phyloP scores from a whole-genome alignment of 2,113 vertebrate genomes.

The Nothobranchius furzeri region DNA sequence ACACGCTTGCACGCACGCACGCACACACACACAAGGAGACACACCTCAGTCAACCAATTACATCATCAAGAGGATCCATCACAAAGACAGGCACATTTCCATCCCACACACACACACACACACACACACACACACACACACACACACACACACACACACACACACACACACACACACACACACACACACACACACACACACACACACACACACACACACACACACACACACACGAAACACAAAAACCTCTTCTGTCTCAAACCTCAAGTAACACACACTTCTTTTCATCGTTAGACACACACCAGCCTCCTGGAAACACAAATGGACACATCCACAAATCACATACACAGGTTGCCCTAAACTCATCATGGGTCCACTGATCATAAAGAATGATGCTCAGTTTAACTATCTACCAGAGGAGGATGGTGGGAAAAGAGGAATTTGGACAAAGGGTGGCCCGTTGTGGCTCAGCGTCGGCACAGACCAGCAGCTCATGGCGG shows the following conservation, averaged over 20 bases:
- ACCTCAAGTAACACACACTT: conserved; percentile 73
- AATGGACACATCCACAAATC: conserved; percentile 27
- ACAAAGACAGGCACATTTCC: conserved; percentile 78
- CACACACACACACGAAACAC: conserved; percentile 28
- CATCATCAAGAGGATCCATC: conserved; percentile 81
- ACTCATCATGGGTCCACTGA: conserved; percentile 80
- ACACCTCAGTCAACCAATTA: conserved; percentile 90
- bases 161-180: background rate
- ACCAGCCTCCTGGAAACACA: conserved; percentile 27
- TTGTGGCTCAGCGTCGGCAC: conserved; percentile 57
- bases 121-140: conserved; percentile 14
- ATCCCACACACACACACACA: conserved; percentile 68
- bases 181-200: conserved; percentile 68
- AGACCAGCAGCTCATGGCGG: conserved; percentile 88
- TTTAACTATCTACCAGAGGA: conserved; percentile 81
- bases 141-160: conserved; percentile 6
- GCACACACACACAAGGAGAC: background rate
- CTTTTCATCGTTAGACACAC: conserved; percentile 22
- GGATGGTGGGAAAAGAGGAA: conserved; percentile 88
- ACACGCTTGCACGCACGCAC: conserved; percentile 22
- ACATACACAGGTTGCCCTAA: conserved; percentile 47
- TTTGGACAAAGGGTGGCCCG: conserved; percentile 93
- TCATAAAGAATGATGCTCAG: conserved; percentile 97
- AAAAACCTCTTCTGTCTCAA: conserved; percentile 78
- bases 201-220: conserved; percentile 54